These are phyloP conservation scores for Epinephelus malabaricus DNA, from an alignment of 2,797 vertebrate genomes.

Conservation along the genomic window DNA sequence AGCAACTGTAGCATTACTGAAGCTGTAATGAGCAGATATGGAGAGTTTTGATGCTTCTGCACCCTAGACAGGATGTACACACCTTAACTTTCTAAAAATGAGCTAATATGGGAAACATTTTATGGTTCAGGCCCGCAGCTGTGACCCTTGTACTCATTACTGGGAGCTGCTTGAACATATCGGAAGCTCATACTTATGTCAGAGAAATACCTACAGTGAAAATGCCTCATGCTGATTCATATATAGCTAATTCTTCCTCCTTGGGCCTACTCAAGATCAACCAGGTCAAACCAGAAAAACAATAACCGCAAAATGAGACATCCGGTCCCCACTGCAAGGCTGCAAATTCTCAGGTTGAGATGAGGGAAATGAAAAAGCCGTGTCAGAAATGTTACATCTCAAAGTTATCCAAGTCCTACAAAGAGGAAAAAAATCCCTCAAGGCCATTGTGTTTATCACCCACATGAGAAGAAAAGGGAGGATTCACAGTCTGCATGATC, in stretches of 20 bases:
- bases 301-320: slow-evolving; percentile 31
- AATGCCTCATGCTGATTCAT: background rate
- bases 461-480: slow-evolving; percentile 60
- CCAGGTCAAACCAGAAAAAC: background rate
- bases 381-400: background rate
- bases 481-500: slow-evolving; percentile 9
- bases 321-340: slow-evolving; percentile 15
- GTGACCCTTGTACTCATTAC: slow-evolving; percentile 7
- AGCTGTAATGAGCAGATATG: too few species aligned
- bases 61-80: background rate
- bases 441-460: background rate
- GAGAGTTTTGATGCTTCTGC: background rate
- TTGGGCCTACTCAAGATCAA: background rate
- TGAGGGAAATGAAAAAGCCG: background rate
- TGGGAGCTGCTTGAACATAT: slow-evolving; percentile 14
- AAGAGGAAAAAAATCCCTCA: slow-evolving; percentile 28
- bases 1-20: background rate
- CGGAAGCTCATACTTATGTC: background rate
- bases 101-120: background rate
- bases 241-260: background rate
- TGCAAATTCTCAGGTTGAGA: background rate
- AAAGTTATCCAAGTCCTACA: background rate
- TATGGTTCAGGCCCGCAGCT: background rate
- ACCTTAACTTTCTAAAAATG: background rate
- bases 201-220: background rate